Base-by-base conservation (phyloP, 64 coral and sea anemone genomes). In the Actinia tenebrosa region DNA sequence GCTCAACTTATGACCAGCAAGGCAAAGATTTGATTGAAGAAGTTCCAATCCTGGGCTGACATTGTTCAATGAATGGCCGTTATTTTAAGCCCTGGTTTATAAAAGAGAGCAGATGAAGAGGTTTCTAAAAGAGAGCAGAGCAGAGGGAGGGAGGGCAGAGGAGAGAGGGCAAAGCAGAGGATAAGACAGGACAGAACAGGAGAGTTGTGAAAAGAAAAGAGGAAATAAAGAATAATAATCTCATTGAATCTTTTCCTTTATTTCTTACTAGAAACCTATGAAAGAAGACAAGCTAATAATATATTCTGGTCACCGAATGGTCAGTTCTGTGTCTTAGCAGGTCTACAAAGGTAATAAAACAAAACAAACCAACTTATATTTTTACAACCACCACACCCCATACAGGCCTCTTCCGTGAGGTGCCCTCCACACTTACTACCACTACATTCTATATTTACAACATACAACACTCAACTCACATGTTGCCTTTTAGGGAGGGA, bases 261-360 rank as follows among this genome's bases (percentile, higher is more conserved):
- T 37, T 37, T 37, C 82, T 19, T 61, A n/a, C 16, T 53, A 98
- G 95, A 98, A 88, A 98, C 96, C 10, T 90, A 94, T 89, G 96
- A 98, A 52, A 98, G 95, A 81, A 92, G 91, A 82, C 92, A 95
- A 80, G 96, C 91, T 18, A 98, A 98, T 84, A 98, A 87, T 81
- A 95, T 98, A 20, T 95, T 94, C 77, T 98, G 96, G 96, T 98
- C 96, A 71, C 96, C 96, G 16, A 92, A 85, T 88, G 96, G 96
- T 84, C 96, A 98, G 78, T 98, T 95, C 60, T 98, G 96, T 82
- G 89, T 98, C 60, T 87, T 98, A 44, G 96, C 96, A 82, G 96
- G 96, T 61, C 86, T 98, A 71, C 86, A 93, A 82, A 98, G 93
- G 96, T 98, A 71, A 86, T 83, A 81, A 8, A 69, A 20, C 22